Base-by-base conservation (phyloP, 1,140 invertebrate genomes). In the Cyphomyrmex costatus region DNA sequence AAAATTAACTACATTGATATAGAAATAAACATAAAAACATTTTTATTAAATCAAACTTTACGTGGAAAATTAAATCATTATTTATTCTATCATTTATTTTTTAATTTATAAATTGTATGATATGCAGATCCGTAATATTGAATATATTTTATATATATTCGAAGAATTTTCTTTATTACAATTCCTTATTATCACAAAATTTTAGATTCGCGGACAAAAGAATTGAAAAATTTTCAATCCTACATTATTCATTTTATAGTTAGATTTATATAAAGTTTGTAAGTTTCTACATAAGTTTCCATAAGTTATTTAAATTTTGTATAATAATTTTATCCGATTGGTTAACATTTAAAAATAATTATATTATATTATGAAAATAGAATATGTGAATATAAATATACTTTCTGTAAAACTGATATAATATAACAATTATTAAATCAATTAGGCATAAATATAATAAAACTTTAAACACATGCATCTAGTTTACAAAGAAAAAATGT, bases 271-370 rank as follows among this genome's bases (percentile, higher is more conserved):
- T 30, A 27, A 27, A 1, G 16, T 71, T 24, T 0, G 8, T 30
- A 71, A 71, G 21, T 51, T 49, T 24, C 7, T 30, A 10, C 27
- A 21, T 46, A 68, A 21, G 3, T 21, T 74, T 21, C 24, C 12
- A 51, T 56, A 58, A 56, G n/a, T 60, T 76, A 74, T 42, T 14
- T 12, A 61, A 24, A 24, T 42, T 14, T 36, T 61, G 19, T 60
- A 42, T 30, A 63, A 78, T 60, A 12, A n/a, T 27, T 49, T 73
- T 4, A n/a, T 49, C 12, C 16, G 12, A 73, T 21, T 46, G 10
- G 60, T 42, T 58, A 76, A 77, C 21, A 76, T 42, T 49, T 76
- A 24, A 36, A 77, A 2, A 77, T 61, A 61, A 77, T 60, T 27
- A 24, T 36, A 74, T 74, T 24, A 21, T 3, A 73, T 71, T n/a